phyloP scores from a whole-genome alignment of 2,888 invertebrate genomes.

The Malacosoma neustria region DNA sequence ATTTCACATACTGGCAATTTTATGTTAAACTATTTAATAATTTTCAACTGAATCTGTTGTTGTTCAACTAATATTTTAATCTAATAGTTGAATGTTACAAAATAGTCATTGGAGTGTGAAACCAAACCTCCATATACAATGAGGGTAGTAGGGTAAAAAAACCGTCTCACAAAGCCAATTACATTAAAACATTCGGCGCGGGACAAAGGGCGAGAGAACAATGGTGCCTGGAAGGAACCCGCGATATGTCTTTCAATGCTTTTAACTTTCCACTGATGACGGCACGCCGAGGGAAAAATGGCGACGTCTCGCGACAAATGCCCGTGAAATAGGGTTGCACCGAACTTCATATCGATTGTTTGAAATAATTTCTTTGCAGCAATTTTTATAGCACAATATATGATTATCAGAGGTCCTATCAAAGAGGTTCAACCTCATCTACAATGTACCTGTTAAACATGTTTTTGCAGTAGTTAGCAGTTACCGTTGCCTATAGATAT shows the following conservation, averaged over 20 bases:
- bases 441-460: too few species aligned
- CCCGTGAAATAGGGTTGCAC: conserved; percentile 49
- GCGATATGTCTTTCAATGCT: conserved; percentile 75
- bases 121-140: conserved; percentile 25
- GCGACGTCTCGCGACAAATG: conserved; percentile 70
- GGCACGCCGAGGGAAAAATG: conserved; percentile 58
- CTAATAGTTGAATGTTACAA: background rate
- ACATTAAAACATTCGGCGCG: conserved; percentile 71
- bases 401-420: too few species aligned
- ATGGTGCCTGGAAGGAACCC: conserved; percentile 61
- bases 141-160: conserved; percentile 41
- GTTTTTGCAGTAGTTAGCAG: too few species aligned
- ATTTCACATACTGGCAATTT: too few species aligned
- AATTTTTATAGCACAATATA: too few species aligned
- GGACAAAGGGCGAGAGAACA: conserved; percentile 71
- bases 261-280: conserved; percentile 73
- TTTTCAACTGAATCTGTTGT: too few species aligned
- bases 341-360: conserved; percentile 5
- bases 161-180: conserved; percentile 68
- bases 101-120: conserved; percentile 14
- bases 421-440: too few species aligned
- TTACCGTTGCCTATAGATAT: too few species aligned
- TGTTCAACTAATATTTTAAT: too few species aligned
- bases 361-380: conserved; percentile 2
- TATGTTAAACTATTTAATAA: too few species aligned